phyloP scores from a whole-genome alignment of 2,797 vertebrate genomes.

The Euphonia xanthogaster region DNA sequence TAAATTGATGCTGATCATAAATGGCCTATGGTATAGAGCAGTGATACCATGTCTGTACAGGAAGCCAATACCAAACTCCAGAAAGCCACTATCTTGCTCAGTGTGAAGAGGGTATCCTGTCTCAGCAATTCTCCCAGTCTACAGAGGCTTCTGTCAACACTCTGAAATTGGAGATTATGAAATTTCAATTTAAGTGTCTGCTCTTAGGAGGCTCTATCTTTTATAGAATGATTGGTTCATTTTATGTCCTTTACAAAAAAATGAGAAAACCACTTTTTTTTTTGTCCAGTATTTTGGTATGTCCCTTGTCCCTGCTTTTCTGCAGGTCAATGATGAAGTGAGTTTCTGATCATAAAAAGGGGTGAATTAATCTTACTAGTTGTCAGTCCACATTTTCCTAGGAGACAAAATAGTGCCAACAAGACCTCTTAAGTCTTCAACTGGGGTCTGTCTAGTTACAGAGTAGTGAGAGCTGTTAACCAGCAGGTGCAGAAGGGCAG shows the following conservation, averaged over 20 bases:
- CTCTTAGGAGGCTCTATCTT: background rate
- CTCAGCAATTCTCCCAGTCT: background rate
- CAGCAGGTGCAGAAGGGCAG: background rate
- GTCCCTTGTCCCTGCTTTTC: background rate
- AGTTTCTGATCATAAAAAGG: background rate
- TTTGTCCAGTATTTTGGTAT: background rate
- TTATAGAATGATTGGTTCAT: background rate
- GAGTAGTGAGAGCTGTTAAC: background rate
- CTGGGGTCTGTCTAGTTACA: background rate
- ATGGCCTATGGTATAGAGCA: background rate
- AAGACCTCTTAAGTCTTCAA: background rate
- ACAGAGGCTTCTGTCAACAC: background rate
- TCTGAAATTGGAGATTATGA: background rate
- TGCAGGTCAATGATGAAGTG: background rate
- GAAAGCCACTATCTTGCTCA: background rate
- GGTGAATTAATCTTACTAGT: background rate
- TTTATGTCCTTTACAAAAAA: background rate
- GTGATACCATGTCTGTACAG: background rate
- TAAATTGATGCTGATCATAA: background rate
- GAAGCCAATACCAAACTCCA: background rate
- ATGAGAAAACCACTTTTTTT: background rate
- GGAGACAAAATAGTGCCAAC: accelerated
- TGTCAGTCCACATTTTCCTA: background rate
- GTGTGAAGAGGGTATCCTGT: background rate
- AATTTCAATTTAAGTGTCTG: background rate